These are phyloP conservation scores for Eonycteris spelaea DNA, from an alignment of 2,113 vertebrate species.

Conservation along the genomic window DNA sequence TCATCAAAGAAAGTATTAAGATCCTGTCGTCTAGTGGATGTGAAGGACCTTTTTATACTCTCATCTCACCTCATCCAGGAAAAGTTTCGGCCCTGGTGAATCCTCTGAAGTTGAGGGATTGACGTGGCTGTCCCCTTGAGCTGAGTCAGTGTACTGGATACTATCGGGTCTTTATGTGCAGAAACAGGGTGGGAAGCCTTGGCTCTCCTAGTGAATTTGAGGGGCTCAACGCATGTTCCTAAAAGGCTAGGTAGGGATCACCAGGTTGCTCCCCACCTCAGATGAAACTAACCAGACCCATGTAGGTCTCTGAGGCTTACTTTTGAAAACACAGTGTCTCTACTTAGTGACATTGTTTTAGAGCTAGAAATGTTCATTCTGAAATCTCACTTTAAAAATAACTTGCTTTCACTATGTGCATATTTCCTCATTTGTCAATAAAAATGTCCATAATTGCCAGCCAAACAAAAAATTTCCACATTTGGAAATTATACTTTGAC, in stretches of 20 bases:
- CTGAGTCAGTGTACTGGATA: neutral
- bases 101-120: neutral
- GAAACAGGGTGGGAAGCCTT: neutral
- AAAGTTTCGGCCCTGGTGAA: neutral
- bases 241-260: neutral
- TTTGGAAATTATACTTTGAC: neutral
- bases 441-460: neutral
- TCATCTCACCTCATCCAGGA: neutral
- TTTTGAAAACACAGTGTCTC: neutral
- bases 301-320: neutral
- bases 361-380: neutral
- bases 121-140: neutral
- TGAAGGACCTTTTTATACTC: neutral
- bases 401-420: neutral
- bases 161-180: neutral
- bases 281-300: too few species aligned
- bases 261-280: neutral
- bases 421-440: neutral
- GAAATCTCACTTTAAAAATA: neutral
- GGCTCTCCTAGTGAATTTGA: neutral
- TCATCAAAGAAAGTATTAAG: neutral
- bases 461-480: neutral
- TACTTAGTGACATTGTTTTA: neutral
- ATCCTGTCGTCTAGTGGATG: neutral
- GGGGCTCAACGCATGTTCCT: neutral